These are phyloP conservation scores for Troglohyphantes excavatus DNA, from an alignment of 2,888 invertebrate species.

Conservation along the genomic window DNA sequence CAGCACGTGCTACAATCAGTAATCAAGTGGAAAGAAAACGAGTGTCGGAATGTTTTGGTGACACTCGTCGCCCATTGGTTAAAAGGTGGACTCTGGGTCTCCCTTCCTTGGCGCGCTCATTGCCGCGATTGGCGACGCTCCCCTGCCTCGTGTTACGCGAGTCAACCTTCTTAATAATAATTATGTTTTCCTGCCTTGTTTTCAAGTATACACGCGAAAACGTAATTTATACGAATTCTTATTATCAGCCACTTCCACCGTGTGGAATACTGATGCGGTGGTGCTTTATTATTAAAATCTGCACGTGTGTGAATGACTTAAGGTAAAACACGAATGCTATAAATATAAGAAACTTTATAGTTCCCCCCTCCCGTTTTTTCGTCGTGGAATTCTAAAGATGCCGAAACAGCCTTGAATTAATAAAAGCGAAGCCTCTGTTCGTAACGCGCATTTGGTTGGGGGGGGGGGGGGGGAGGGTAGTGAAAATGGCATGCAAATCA, in stretches of 20 bases:
- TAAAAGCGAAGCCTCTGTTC: not conserved
- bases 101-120: not conserved
- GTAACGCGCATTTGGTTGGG: not conserved
- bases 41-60: slow-evolving; percentile 73
- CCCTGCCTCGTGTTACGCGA: too few species aligned
- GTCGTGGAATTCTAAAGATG: not conserved
- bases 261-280: slow-evolving; percentile 50
- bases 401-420: slow-evolving; percentile 6
- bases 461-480: not conserved
- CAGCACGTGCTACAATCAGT: slow-evolving; percentile 56
- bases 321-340: slow-evolving; percentile 24
- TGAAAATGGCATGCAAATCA: not conserved
- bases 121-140: slow-evolving; percentile 1
- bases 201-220: slow-evolving; percentile 45
- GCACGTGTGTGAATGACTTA: slow-evolving; percentile 10
- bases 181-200: not conserved
- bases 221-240: slow-evolving; percentile 64
- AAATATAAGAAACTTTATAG: slow-evolving; percentile 19
- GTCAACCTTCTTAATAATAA: not conserved
- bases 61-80: slow-evolving; percentile 63
- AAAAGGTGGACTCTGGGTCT: not conserved
- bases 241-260: not conserved
- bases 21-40: slow-evolving; percentile 48
- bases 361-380: not conserved
- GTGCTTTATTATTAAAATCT: slow-evolving; percentile 49